Evolutionary conservation across 2,797 vertebrate species (phyloP).

Genomic region (Manis javanica): DNA sequence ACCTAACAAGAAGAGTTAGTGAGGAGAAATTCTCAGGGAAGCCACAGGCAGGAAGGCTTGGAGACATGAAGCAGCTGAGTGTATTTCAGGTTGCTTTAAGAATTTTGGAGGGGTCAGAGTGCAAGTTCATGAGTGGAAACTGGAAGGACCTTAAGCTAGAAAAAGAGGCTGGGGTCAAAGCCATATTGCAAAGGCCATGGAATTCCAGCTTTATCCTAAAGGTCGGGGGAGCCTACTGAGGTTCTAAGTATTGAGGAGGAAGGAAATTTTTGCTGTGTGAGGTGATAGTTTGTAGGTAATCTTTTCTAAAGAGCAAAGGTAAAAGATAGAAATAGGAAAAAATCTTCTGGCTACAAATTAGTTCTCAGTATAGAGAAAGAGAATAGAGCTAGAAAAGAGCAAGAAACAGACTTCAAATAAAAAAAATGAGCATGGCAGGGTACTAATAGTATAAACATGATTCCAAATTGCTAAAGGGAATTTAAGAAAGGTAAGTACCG

Average conservation of each 20-base stretch:
- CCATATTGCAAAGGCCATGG: background rate
- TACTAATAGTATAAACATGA: background rate
- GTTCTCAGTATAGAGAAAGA: background rate
- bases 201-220: background rate
- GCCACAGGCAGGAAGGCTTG: background rate
- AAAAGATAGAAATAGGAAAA: background rate
- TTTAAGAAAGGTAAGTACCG: background rate
- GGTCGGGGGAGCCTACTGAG: background rate
- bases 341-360: background rate
- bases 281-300: background rate
- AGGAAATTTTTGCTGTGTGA: background rate
- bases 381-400: background rate
- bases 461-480: background rate
- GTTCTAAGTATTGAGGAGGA: background rate
- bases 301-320: background rate
- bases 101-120: background rate
- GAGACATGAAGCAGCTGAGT: background rate
- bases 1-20: background rate
- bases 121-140: background rate
- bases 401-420: slow-evolving; percentile 32
- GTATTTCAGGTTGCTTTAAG: background rate
- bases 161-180: background rate
- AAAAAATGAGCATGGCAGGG: background rate
- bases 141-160: background rate
- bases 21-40: background rate